Evolutionary conservation across 2,797 vertebrate species (phyloP), one percentile per base, ranked within the genome.

Genomic region (Helarctos malayanus): DNA sequence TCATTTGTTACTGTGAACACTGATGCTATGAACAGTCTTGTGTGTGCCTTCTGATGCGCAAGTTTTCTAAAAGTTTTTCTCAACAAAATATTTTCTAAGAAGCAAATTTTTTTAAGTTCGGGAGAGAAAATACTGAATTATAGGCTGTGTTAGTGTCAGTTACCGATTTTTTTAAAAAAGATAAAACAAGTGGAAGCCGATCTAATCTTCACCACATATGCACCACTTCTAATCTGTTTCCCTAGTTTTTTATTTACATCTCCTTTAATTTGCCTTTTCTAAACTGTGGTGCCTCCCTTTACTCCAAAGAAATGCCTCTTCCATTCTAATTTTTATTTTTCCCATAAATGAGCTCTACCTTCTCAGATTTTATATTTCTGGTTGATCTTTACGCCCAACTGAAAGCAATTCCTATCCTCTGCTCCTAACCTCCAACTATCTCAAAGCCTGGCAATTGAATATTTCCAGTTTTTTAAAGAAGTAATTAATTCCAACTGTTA

Each of bases 261-360:
- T 11, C 6, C 79, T 84, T 83, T 59, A 92, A 76, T 94, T 92
- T 92, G 27, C 27, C 19, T 87, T 81, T 95, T 87, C 16, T 61
- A 79, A 38, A 71, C 21, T 84, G 49, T 29, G 25, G 29, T 73
- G 15, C 5, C 52, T 80, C 25, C 7, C 16, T 78, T 65, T 41
- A 59, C 2, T 11, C 38, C 11, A 73, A 54, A 63, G 25, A 47
- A 68, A 52, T 80, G 15, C 6, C 32, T 56, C 94, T 93, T 56
- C 9, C 8, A 82, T 69, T 5, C 25, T 47, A 25, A 49, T 79
- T n/a, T 82, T 52, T 91, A 49, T 68, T 93, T 95, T 54, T 71
- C 8, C 38, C 41, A 61, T 82, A 29, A 78, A 82, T 45, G 52
- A 94, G 32, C 7, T 54, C 68, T 87, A 18, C 68, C 52, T 81